Evolutionary conservation across 2,113 vertebrate genomes (phyloP), one percentile per base, ranked within the genome.

Genomic region (Odobenus rosmarus): DNA sequence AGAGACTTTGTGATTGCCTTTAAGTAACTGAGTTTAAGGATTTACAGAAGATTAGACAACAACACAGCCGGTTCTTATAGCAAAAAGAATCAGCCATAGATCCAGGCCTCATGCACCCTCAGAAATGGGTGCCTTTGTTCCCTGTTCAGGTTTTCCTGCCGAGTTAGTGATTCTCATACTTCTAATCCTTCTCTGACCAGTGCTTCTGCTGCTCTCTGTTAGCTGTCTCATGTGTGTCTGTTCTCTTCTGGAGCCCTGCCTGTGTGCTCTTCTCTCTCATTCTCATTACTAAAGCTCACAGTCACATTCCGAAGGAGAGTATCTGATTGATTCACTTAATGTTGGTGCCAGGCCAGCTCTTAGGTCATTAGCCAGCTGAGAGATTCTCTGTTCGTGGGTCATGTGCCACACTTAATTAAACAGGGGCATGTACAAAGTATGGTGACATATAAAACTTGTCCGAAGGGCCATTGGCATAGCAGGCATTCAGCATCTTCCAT

Each of bases 281-380:
- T 76, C n/a, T 87, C 16, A 21, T 95, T 94, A 57, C 39, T 53
- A 51, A 74, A 91, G 28, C 69, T 90, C 14, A 61, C 21, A 77
- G 69, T 71, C 51, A 85, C 51, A 64, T 94, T 94, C 53, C 57
- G 81, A 67, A 82, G 62, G 31, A 96, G 80, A 87, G 18, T 76
- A 64, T 94, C 77, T 85, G 69, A 88, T 80, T 97, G 88, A 95
- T 86, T 84, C 51, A 80, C 26, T 96, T 95, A 87, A 90, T 88
- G 1, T 84, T 95, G 61, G 57, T 96, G 74, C 49, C 57, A 74
- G 83, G 67, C 55, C 39, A 90, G 36, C 26, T 95, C 36, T 51
- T 88, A 93, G 53, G 49, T 71, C 72, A 67, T 80, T 76, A 91
- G 69, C 61, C 49, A 90, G 33, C 55, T 53, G 23, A 84, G 23